Evolutionary conservation across 2,797 vertebrate species (phyloP).

Genomic region (Sebastes vulpes): DNA sequence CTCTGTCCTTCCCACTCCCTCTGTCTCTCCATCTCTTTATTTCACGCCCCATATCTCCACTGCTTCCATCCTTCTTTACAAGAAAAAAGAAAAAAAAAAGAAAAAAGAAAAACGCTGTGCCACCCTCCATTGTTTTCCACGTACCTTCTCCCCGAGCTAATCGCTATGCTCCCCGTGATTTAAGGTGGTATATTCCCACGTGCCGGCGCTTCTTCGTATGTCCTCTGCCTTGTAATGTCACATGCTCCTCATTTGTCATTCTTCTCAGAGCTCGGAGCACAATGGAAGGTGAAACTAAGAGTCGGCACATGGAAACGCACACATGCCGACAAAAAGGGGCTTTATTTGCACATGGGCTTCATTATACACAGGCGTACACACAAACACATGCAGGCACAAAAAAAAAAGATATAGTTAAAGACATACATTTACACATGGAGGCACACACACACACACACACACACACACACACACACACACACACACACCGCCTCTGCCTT

Average conservation of each 20-base stretch:
- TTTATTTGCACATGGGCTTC: conserved; percentile 23
- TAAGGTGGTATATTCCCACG: conserved; percentile 59
- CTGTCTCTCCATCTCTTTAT: conserved; percentile 48
- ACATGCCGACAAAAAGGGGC: background rate
- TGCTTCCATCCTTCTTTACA: background rate
- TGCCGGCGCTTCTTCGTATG: conserved; percentile 33
- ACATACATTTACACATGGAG: conserved; percentile 26
- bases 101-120: background rate
- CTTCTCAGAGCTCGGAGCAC: conserved; percentile 59
- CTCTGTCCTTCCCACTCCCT: conserved; percentile 38
- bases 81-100: background rate
- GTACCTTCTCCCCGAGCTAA: conserved; percentile 37
- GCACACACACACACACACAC: conserved; percentile 1
- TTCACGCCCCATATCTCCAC: conserved; percentile 43
- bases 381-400: conserved; percentile 6
- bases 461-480: conserved; percentile 30
- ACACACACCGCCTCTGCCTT: conserved; percentile 71
- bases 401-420: conserved; percentile 19
- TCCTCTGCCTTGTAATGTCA: conserved; percentile 70
- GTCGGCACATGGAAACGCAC: conserved; percentile 7
- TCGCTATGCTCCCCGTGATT: conserved; percentile 57
- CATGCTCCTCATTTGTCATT: conserved; percentile 72
- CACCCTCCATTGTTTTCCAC: conserved; percentile 26
- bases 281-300: conserved; percentile 59
- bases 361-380: conserved; percentile 4